phyloP scores from a whole-genome alignment of 2,113 vertebrate species.

The Ondatra zibethicus region DNA sequence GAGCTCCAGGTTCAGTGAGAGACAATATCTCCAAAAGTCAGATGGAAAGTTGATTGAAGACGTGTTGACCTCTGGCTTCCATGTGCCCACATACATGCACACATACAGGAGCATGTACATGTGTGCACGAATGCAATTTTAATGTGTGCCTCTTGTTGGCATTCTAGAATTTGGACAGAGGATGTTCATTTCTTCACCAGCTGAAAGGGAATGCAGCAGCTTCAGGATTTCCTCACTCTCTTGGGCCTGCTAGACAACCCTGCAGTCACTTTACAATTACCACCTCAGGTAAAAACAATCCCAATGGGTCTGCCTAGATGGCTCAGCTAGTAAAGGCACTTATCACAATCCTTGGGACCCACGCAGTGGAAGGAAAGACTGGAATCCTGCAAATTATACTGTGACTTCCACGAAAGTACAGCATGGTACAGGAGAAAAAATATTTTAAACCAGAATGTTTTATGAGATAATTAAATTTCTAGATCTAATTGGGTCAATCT shows the following conservation, averaged over 20 bases:
- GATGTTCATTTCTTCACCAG: not conserved
- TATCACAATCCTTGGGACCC: not conserved
- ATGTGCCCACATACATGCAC: not conserved
- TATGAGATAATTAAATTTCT: not conserved
- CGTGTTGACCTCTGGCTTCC: not conserved
- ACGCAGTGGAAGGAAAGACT: not conserved
- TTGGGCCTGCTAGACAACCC: not conserved
- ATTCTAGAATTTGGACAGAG: not conserved
- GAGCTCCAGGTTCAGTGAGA: not conserved
- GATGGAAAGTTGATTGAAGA: not conserved
- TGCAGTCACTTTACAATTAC: not conserved
- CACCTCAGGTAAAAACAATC: not conserved
- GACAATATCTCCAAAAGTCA: not conserved
- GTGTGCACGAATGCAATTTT: not conserved
- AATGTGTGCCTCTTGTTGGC: not conserved
- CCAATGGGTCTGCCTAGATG: not conserved
- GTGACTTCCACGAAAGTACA: no score
- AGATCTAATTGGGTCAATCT: not conserved
- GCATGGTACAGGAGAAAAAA: no score
- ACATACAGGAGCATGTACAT: not conserved
- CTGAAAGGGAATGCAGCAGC: not conserved
- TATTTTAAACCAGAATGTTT: not conserved
- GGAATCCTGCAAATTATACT: not conserved
- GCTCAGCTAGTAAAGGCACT: not conserved
- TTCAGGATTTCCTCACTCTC: not conserved